phyloP scores from a whole-genome alignment of 2,888 invertebrate species.

The Portevinia maculata region DNA sequence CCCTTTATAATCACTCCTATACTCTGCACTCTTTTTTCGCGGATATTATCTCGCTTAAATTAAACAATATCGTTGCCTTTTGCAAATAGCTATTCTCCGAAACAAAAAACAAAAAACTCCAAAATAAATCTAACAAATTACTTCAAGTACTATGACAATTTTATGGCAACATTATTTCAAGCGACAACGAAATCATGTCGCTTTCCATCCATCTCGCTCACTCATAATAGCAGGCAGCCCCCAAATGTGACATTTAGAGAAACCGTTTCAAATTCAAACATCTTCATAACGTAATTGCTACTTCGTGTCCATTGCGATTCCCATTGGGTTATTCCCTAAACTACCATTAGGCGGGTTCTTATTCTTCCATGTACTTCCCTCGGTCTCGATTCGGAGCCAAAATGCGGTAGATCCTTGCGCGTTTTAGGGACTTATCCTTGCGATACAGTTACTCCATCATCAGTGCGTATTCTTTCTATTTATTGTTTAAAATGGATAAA shows the following conservation, averaged over 20 bases:
- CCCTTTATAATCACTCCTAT: no score
- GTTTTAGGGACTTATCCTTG: constrained; percentile 46
- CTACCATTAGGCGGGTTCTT: constrained; percentile 50
- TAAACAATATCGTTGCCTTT: no score
- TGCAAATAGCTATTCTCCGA: background rate
- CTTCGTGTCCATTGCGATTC: constrained; percentile 65
- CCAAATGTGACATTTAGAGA: constrained; percentile 60
- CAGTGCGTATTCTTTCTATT: constrained; percentile 57
- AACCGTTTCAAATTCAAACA: constrained; percentile 70
- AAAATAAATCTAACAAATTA: constrained; percentile 47
- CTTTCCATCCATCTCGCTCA: constrained; percentile 41
- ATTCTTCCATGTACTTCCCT: constrained; percentile 9
- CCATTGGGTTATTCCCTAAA: constrained; percentile 66
- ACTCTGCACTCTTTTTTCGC: no score
- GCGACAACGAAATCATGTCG: constrained; percentile 52
- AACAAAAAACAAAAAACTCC: background rate
- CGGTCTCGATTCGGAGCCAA: background rate
- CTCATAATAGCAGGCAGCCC: constrained; percentile 23
- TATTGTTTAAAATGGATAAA: constrained; percentile 52
- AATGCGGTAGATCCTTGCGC: constrained; percentile 19
- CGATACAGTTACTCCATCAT: constrained; percentile 60
- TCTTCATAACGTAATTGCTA: constrained; percentile 66
- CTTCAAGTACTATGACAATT: constrained; percentile 44
- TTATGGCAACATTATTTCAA: constrained; percentile 51
- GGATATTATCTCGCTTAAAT: no score